These are phyloP conservation scores for Drosophila bocki DNA, from an alignment of 1,140 invertebrate species.

Conservation along the genomic window DNA sequence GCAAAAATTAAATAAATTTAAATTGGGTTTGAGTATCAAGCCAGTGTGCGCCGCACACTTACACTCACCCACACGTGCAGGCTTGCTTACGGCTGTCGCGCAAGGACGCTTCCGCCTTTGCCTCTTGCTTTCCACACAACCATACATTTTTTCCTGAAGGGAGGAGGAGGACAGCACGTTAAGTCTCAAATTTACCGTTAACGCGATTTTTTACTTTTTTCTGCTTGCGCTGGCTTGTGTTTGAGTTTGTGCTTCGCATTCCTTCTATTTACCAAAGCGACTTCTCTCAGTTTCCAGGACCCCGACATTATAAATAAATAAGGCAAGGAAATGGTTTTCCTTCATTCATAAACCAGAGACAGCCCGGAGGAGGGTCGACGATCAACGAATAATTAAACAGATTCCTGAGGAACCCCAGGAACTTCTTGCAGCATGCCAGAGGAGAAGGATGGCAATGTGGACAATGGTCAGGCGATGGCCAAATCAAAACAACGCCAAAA, in stretches of 20 bases:
- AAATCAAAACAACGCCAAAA: slow-evolving; percentile 48
- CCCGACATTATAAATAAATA: slow-evolving; percentile 38
- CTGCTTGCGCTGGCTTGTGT: slow-evolving; percentile 37
- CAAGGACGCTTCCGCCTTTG: slow-evolving; percentile 76
- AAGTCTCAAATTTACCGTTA: slow-evolving; percentile 77
- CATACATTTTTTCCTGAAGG: background rate
- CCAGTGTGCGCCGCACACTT: slow-evolving; percentile 4
- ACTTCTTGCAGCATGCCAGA: slow-evolving; percentile 59
- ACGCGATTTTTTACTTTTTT: slow-evolving; percentile 50
- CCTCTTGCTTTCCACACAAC: slow-evolving; percentile 31
- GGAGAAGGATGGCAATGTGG: slow-evolving; percentile 62
- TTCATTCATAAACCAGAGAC: slow-evolving; percentile 60
- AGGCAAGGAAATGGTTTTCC: slow-evolving; percentile 55
- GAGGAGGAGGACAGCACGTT: slow-evolving; percentile 14
- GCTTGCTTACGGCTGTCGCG: slow-evolving; percentile 53
- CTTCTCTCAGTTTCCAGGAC: slow-evolving; percentile 40
- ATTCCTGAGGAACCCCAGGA: slow-evolving; percentile 4
- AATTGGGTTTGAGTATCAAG: background rate
- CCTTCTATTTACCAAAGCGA: slow-evolving; percentile 63
- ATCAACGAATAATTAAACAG: slow-evolving; percentile 53
- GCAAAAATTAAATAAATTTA: background rate
- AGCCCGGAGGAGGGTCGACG: slow-evolving; percentile 27
- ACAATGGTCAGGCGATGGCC: slow-evolving; percentile 66
- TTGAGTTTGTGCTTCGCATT: slow-evolving; percentile 70
- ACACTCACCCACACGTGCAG: slow-evolving; percentile 10